Evolutionary conservation across 2,888 invertebrate genomes (phyloP), one percentile per base, ranked within the genome.

Genomic region (Chymomyza amoena): DNA sequence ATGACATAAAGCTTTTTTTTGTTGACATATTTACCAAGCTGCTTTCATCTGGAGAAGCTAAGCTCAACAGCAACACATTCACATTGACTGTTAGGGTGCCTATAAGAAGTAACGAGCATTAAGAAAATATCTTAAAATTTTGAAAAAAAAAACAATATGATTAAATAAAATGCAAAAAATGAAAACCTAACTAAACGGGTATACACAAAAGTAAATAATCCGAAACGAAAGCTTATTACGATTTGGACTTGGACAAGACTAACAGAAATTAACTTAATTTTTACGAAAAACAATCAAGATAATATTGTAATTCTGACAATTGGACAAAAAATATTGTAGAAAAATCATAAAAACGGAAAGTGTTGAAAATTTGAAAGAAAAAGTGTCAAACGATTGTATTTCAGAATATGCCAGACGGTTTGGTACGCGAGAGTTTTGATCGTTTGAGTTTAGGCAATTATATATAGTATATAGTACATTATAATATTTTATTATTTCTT

Each of bases 41-140:
- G 91, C 97, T 97, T 93, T 98, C 98, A 93, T 98, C 98, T 81
- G 98, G 98, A 86, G 98, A 98, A 89, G 97, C 97, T 93, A 98
- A 94, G 93, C 97, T 97, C 91, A 98, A 95, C 90, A 98, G 95
- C 92, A 97, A 94, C 87, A 98, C 97, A 93, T 97, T 97, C 92
- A 98, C 97, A 93, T 97, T 97, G 84, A 98, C 97, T 89, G 96
- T 96, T 92, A 97, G 94, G 90, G 96, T 96, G 93, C 96, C 97
- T 97, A 94, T 54, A 28, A 25, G 5, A 6, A 50, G 15, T 4
- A 28, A 69, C 69, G 32, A 65, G 15, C 5, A 60, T n/a, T 52
- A 25, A 51, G 50, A 54, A 51, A 51, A 60, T n/a, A 16, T 52
- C 52, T 61, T 51, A 32, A 50, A 59, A 56, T 45, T 4, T 45